Evolutionary conservation across 2,888 invertebrate species (phyloP), one percentile per base, ranked within the genome.

Genomic region (Herminia tarsipennalis): DNA sequence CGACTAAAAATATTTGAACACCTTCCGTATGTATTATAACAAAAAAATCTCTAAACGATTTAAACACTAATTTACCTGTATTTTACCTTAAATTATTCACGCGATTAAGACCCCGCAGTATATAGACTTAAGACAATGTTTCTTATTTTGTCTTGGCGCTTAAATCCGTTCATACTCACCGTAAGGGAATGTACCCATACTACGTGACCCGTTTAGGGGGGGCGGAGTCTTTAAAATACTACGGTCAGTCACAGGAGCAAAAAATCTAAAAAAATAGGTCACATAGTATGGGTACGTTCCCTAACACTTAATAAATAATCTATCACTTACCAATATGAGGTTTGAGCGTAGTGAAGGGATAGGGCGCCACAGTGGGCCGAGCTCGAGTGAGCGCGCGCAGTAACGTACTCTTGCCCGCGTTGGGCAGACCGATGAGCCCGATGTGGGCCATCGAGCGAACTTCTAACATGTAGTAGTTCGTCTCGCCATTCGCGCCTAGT

Each of bases 331-430:
- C 30, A 9, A 36, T 41, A 25, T 24, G 24, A 1, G 47, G 98
- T 43, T 94, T 93, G 0, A 98, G 83, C 0, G 98, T 99, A 1
- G 98, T 99, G 76, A 99, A 99, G 0, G 98, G 97, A 80, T 99
- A 98, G 0, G 97, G 93, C 0, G 98, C 98, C 1, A 98, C 95
- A 75, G 96, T 96, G 0, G 98, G 98, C 25, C 96, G 92, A 0
- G 98, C 98, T 34, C 98, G 87, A 0, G 97, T 95, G 32, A 98
- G 92, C 0, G 98, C 96, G 42, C 96, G 92, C 0, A 98, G 90
- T 0, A 98, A 82, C 0, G 98, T 97, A 75, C 98, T 98, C 88
- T 99, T 98, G 0, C 98, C 98, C 2, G 98, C 98, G 87, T 98
- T 98, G 5, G 98, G 98, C 71, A 96, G 94, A 0, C 90, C 90